Conservation (phyloP, 2,888 invertebrate genomes). For the Macaria notata region DNA sequence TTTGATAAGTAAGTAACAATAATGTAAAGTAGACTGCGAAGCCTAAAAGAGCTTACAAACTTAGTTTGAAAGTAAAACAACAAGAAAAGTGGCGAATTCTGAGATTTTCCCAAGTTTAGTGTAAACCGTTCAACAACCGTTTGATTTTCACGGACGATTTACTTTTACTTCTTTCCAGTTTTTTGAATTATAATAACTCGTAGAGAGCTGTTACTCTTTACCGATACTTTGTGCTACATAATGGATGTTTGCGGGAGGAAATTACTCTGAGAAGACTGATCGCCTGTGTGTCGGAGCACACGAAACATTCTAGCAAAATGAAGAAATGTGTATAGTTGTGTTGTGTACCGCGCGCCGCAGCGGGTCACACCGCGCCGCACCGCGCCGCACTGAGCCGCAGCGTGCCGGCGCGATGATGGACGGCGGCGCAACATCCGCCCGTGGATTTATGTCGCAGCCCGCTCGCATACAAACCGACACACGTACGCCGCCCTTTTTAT, state of each 20-base stretch:
- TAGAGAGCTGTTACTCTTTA: too few species aligned
- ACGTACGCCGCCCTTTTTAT: conserved; percentile 35
- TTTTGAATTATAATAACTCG: neutral
- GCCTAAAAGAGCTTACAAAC: conserved; percentile 24
- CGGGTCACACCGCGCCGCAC: neutral
- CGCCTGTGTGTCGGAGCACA: too few species aligned
- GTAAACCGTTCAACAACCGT: conserved; percentile 3
- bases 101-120: conserved; percentile 7
- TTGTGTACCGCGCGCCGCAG: too few species aligned
- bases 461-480: conserved; percentile 33
- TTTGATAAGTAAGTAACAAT: conserved; percentile 1
- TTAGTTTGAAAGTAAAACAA: conserved; percentile 24
- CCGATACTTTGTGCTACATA: too few species aligned
- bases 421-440: conserved; percentile 36
- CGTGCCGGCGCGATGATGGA: conserved; percentile 30
- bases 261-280: too few species aligned
- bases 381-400: neutral
- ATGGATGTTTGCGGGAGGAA: too few species aligned
- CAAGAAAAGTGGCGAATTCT: conserved; percentile 12
- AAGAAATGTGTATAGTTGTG: too few species aligned
- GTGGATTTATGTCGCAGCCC: conserved; percentile 41
- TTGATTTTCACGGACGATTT: conserved; percentile 5
- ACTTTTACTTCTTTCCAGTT: neutral
- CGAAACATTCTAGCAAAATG: too few species aligned
- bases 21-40: conserved; percentile 20